These are phyloP conservation scores for Hydrozoanthus tunicans DNA, from an alignment of 64 coral and sea anemone species.

Conservation along the genomic window DNA sequence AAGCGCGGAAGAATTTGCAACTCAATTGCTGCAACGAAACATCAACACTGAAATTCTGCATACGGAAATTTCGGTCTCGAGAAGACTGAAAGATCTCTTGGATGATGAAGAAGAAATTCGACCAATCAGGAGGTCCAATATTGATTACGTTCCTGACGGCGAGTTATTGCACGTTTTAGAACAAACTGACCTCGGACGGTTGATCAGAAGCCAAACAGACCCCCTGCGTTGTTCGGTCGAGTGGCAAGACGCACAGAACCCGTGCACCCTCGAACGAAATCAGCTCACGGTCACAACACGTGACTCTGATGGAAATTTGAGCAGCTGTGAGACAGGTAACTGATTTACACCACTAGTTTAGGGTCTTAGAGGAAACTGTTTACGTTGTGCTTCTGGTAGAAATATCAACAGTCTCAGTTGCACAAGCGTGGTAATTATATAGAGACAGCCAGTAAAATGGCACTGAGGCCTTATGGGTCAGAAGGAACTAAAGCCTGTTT, in stretches of 20 bases:
- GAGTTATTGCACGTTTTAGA: slow-evolving; percentile 45
- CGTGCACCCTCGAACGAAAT: slow-evolving; percentile 71
- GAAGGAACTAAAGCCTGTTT: too few species aligned
- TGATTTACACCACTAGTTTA: not conserved
- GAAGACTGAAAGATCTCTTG: slow-evolving; percentile 62
- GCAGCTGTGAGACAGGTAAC: slow-evolving; percentile 65
- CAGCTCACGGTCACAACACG: slow-evolving; percentile 65
- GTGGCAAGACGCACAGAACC: slow-evolving; percentile 31
- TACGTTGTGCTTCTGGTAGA: not conserved
- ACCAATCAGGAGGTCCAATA: slow-evolving; percentile 36
- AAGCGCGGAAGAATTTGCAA: slow-evolving; percentile 53
- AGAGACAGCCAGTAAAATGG: too few species aligned
- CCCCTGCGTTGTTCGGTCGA: slow-evolving; percentile 42
- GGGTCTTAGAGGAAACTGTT: not conserved
- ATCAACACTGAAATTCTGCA: slow-evolving; percentile 78
- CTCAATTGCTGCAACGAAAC: slow-evolving; percentile 66
- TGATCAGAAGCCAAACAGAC: slow-evolving; percentile 71
- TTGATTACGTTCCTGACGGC: slow-evolving; percentile 71
- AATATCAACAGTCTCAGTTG: too few species aligned
- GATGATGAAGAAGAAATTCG: slow-evolving; percentile 17
- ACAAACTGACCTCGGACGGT: slow-evolving; percentile 61
- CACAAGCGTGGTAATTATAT: too few species aligned
- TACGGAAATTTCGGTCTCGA: slow-evolving; percentile 50
- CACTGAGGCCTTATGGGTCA: too few species aligned
- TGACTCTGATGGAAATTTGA: slow-evolving; percentile 74